A percentile compares a stretch with the other conserved stretches of the same genome.
Conservation (phyloP, 2,797 vertebrate species). For the Coranthus polyacanthus region DNA sequence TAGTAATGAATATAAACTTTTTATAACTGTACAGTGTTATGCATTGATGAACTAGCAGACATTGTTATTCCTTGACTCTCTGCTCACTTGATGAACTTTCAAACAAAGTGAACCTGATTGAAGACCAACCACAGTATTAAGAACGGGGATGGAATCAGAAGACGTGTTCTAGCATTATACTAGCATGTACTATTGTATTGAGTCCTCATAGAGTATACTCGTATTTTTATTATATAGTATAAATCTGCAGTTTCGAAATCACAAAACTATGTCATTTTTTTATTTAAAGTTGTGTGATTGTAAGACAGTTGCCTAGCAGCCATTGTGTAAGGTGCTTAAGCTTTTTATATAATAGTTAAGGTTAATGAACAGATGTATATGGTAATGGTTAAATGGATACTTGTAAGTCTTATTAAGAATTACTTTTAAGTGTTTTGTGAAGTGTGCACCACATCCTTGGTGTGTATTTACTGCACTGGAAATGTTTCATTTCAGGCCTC, state of each 20-base stretch:
- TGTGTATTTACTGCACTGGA: conserved; percentile 4
- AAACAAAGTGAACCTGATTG: conserved; percentile 85
- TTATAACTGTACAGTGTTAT: neutral
- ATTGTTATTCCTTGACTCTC: conserved; percentile 58
- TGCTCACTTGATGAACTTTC: conserved; percentile 90
- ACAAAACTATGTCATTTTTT: neutral
- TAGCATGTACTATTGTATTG: conserved; percentile 8
- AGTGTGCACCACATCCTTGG: neutral
- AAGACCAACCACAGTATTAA: conserved; percentile 80
- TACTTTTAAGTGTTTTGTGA: conserved; percentile 10
- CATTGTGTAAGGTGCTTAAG: neutral
- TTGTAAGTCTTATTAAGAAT: conserved; percentile 10
- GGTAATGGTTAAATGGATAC: conserved; percentile 30
- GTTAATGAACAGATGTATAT: neutral
- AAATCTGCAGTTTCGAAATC: conserved; percentile 26
- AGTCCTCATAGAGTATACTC: neutral
- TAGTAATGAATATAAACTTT: too few species aligned
- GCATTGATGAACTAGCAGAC: neutral
- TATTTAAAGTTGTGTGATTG: conserved; percentile 17
- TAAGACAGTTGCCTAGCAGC: neutral
- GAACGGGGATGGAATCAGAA: neutral
- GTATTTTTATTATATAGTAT: conserved; percentile 9
- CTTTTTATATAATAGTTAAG: conserved; percentile 10
- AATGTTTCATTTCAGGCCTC: conserved; percentile 33
- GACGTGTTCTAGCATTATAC: neutral